These are phyloP conservation scores for Rhabditoides inermis DNA, from an alignment of 2,888 invertebrate species.

Conservation along the genomic window DNA sequence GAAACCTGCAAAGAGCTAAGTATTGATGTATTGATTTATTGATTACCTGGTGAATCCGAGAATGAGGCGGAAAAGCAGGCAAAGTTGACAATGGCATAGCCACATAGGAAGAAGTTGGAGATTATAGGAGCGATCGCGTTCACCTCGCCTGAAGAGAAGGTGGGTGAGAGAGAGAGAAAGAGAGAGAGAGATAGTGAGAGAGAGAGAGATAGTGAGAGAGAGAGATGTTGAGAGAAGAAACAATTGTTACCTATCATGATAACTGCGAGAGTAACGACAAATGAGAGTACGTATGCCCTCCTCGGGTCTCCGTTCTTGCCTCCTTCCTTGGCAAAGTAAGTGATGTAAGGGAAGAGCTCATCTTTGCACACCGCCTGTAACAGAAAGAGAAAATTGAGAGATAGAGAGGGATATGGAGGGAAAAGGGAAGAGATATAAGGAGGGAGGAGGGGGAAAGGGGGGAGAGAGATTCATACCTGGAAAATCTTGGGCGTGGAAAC, in stretches of 20 bases:
- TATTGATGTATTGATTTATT: background rate
- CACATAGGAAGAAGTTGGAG: constrained; percentile 83
- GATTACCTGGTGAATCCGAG: constrained; percentile 61
- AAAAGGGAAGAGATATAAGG: too few relatives aligned
- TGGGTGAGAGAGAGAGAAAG: too few relatives aligned
- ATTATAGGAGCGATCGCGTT: constrained; percentile 81
- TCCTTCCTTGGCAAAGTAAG: constrained; percentile 67
- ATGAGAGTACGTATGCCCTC: constrained; percentile 82
- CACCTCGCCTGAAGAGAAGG: constrained; percentile 66
- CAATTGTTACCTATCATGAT: constrained; percentile 76
- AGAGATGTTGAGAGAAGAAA: too few relatives aligned
- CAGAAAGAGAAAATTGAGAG: background rate
- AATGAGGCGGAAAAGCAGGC: constrained; percentile 85
- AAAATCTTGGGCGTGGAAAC: constrained; percentile 74
- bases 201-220: too few relatives aligned
- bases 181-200: too few relatives aligned
- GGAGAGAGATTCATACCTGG: constrained; percentile 52
- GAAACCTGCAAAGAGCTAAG: constrained; percentile 34
- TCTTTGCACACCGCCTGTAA: constrained; percentile 75
- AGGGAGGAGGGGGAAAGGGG: too few relatives aligned
- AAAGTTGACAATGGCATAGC: constrained; percentile 83
- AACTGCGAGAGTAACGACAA: constrained; percentile 74
- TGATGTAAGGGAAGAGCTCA: constrained; percentile 79
- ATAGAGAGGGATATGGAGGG: too few relatives aligned
- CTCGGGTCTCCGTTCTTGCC: constrained; percentile 61